These are phyloP conservation scores for Holcopasites calliopsidis DNA, from an alignment of 1,140 invertebrate species.

Conservation along the genomic window DNA sequence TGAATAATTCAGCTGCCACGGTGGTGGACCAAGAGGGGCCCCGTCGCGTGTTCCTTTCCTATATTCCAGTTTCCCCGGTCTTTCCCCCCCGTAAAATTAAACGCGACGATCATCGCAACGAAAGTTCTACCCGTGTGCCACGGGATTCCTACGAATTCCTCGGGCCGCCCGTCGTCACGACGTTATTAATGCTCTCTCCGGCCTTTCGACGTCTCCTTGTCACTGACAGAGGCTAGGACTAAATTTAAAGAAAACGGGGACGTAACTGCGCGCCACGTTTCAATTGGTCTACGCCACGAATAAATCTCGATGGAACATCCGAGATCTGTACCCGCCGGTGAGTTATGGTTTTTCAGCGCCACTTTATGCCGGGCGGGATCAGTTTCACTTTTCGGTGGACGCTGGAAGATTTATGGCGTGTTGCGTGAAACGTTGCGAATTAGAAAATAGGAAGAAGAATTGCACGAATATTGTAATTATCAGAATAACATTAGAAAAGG, in stretches of 20 bases:
- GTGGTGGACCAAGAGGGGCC: no score
- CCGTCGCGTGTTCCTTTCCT: constrained; percentile 29
- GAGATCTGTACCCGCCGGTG: neutral
- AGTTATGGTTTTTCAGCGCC: neutral
- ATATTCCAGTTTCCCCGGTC: neutral
- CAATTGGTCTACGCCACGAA: neutral
- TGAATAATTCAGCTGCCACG: constrained; percentile 69
- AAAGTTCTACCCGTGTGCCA: constrained; percentile 11
- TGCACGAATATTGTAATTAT: no score
- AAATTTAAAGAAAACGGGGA: constrained; percentile 19
- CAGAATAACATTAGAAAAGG: no score
- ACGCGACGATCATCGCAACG: constrained; percentile 52
- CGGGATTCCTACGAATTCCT: neutral
- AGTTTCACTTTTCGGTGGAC: no score
- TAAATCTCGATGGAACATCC: neutral
- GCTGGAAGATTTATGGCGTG: no score
- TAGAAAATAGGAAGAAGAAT: no score
- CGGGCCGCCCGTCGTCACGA: constrained; percentile 8
- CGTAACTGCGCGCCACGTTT: constrained; percentile 5
- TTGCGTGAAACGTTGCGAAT: no score
- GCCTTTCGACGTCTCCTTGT: neutral
- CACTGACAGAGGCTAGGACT: neutral
- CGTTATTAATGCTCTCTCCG: constrained; percentile 38
- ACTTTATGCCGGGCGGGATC: no score
- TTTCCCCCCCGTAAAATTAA: constrained; percentile 53